Conservation (phyloP, 2,113 vertebrate species). For the Galbula dea region DNA sequence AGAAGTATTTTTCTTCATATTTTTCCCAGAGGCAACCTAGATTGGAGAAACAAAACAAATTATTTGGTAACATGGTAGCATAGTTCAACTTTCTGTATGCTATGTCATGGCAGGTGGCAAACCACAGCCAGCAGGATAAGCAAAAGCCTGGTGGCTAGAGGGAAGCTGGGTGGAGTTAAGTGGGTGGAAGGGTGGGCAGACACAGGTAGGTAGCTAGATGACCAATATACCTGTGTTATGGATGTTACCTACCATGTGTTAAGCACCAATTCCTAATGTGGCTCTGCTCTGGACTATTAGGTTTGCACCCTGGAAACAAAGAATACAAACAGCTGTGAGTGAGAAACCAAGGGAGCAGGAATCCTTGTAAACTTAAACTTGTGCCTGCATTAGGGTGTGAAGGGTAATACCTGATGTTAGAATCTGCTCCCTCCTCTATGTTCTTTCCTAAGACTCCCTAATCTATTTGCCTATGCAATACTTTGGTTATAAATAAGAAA, state of each 20-base stretch:
- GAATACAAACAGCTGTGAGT: not conserved
- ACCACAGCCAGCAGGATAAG: not conserved
- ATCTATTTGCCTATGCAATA: not conserved
- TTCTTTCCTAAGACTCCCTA: not conserved
- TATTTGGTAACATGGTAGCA: not conserved
- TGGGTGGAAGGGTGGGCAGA: not conserved
- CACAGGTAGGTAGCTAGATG: not conserved
- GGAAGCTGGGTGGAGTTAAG: not conserved
- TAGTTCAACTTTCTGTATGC: not conserved
- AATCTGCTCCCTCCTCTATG: not conserved
- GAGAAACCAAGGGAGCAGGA: not conserved
- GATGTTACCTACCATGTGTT: not conserved
- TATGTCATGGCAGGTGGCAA: not conserved
- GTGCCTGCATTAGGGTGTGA: not conserved
- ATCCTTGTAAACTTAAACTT: not conserved
- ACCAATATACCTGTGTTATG: accelerated
- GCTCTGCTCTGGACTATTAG: slow-evolving; percentile 51
- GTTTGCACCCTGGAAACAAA: slow-evolving; percentile 36
- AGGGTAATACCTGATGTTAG: not conserved
- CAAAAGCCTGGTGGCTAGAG: not conserved
- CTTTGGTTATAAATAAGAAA: not conserved
- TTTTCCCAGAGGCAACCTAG: not conserved
- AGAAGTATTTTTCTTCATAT: not conserved
- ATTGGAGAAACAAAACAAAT: not conserved
- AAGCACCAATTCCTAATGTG: slow-evolving; percentile 6